These are phyloP conservation scores for Forbesichthys papilliferus DNA, from an alignment of 2,113 vertebrate species.

Conservation along the genomic window DNA sequence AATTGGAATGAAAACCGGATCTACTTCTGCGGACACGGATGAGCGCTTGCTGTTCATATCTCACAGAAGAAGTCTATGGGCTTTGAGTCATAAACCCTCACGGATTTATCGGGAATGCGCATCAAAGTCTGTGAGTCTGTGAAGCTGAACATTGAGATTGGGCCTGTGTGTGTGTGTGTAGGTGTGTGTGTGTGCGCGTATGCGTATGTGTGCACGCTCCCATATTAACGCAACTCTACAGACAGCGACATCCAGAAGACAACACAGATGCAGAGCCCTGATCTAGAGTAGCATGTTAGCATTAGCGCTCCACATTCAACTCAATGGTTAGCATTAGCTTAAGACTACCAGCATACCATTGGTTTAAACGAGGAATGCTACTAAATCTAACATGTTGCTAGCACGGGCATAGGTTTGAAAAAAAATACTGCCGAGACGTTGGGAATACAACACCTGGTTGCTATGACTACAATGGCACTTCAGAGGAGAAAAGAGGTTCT, in stretches of 20 bases:
- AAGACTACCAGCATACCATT: neutral
- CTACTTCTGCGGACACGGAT: too few species aligned
- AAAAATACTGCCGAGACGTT: conserved; percentile 10
- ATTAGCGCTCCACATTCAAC: neutral
- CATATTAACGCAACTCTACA: neutral
- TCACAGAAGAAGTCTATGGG: too few species aligned
- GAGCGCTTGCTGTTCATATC: too few species aligned
- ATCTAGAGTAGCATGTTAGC: neutral
- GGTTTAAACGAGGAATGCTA: neutral
- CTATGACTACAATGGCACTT: neutral
- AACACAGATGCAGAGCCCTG: conserved; percentile 5
- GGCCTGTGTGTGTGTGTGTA: neutral
- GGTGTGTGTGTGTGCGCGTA: too few species aligned
- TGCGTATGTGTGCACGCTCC: too few species aligned
- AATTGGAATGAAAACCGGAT: too few species aligned
- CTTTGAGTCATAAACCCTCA: too few species aligned
- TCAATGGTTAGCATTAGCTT: neutral
- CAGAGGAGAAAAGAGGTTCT: neutral
- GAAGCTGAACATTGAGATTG: too few species aligned
- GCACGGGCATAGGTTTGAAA: neutral
- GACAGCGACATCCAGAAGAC: conserved; percentile 28
- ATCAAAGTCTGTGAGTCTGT: too few species aligned
- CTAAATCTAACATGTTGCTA: neutral
- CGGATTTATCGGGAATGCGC: too few species aligned
- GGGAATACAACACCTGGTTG: neutral